A percentile compares a stretch with the other conserved stretches of the same genome.
Evolutionary conservation across 2,113 vertebrate species (phyloP).

Genomic region (Himantopus leucocephalus): DNA sequence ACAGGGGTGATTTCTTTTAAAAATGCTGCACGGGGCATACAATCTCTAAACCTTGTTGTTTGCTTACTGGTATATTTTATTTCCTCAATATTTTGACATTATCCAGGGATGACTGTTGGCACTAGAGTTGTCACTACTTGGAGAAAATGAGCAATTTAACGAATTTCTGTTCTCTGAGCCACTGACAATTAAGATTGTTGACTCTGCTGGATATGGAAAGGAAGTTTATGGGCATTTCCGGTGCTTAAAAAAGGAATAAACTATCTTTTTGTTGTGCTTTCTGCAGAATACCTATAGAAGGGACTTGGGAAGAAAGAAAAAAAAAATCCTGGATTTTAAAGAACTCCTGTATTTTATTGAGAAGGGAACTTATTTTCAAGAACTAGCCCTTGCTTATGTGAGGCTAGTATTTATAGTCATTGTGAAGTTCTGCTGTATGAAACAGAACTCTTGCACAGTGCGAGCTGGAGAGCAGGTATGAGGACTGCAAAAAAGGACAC

Average conservation of each 20-base stretch:
- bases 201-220: not conserved
- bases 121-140: not conserved
- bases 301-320: not conserved
- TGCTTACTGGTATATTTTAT: conserved; percentile 40
- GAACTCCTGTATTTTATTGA: not conserved
- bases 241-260: not conserved
- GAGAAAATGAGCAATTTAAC: conserved; percentile 25
- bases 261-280: not conserved
- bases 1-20: not conserved
- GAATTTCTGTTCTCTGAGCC: not conserved
- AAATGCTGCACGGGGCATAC: not conserved
- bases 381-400: not conserved
- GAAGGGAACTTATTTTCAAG: not conserved
- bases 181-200: conserved; percentile 8
- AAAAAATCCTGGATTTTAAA: not conserved
- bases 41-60: conserved; percentile 8
- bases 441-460: not conserved
- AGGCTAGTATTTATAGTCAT: not conserved
- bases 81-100: conserved; percentile 65
- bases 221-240: not conserved
- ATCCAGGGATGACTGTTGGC: conserved; percentile 20
- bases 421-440: not conserved
- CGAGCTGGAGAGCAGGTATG: not conserved
- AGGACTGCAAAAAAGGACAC: not conserved
- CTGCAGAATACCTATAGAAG: not conserved